Conservation (phyloP, 2,888 invertebrate species). For the Pecten maximus region DNA sequence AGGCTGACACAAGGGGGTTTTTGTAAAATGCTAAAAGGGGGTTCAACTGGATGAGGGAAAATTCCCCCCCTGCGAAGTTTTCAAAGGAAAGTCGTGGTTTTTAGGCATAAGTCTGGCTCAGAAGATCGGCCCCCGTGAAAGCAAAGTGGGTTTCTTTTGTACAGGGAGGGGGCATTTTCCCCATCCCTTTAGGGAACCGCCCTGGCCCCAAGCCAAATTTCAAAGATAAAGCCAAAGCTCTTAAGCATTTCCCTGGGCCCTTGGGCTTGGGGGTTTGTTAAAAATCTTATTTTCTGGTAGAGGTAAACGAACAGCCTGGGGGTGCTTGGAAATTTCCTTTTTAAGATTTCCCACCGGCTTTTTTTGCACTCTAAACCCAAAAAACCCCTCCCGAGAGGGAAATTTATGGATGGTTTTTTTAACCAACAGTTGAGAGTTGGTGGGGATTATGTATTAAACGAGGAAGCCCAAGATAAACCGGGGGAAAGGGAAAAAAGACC, state of each 20-base stretch:
- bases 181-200: not conserved
- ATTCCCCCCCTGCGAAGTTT: conserved; percentile 42
- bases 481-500: no score
- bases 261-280: conserved; percentile 52
- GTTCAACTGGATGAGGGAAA: conserved; percentile 35
- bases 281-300: conserved; percentile 49
- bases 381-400: no score
- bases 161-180: not conserved
- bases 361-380: no score
- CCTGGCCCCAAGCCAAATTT: no score
- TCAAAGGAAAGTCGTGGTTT: conserved; percentile 8
- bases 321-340: no score
- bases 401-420: no score
- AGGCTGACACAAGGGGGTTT: conserved; percentile 54
- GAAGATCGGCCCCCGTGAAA: no score
- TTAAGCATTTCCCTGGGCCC: conserved; percentile 52
- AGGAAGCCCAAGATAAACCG: no score
- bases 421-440: no score
- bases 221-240: not conserved
- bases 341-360: no score
- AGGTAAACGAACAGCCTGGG: conserved; percentile 52
- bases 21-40: conserved; percentile 52
- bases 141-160: not conserved
- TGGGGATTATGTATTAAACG: no score
- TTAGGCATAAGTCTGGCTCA: not conserved